Base-by-base conservation (phyloP, 2,113 vertebrate genomes). In the Zapornia atra region DNA sequence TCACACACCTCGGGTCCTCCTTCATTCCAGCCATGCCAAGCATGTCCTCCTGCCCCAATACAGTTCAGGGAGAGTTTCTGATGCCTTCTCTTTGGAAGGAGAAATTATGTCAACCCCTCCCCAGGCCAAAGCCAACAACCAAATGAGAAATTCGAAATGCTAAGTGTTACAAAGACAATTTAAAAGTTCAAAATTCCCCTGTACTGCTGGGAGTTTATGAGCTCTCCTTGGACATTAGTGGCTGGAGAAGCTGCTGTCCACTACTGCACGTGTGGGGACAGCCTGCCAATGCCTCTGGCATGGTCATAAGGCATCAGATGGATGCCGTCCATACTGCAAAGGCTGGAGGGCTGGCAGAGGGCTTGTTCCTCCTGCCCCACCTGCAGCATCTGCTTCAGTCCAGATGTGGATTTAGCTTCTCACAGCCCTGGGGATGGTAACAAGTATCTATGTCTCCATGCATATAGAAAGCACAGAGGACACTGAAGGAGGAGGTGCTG, bases 241-340 rank as follows among this genome's bases (percentile, higher is more conserved):
- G 7, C 54, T 22, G 17, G 68, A 75, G 68, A 68, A 61, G 29
- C 24, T 48, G 61, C 36, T 3, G 7, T 21, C 51, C 38, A 34
- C 46, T 17, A 34, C n/a, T 13, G 7, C 4, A 4, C 0, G 0
- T 54, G 16, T 2, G 1, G 12, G 15, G 4, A 3, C 22, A 21
- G 34, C 15, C 21, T 38, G 53, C 28, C 54, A 24, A 3, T 9
- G 15, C 44, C 38, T 53, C 60, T 14, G 15, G 11, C 46, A 38
- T 0, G 3, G 38, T 16, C 44, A 8, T 17, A 44, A 65, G 40
- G 59, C 59, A 71, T 42, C 15, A 59, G 56, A 34, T 36, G 59
- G 44, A 15, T 51, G 48, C 17, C 36, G 22, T n/a, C 19, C 61
- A 9, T 12, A 14, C 46, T 10, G 5, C 25, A 60, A 29, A 25